phyloP scores from a whole-genome alignment of 2,113 vertebrate species.

The Tachycineta bicolor region DNA sequence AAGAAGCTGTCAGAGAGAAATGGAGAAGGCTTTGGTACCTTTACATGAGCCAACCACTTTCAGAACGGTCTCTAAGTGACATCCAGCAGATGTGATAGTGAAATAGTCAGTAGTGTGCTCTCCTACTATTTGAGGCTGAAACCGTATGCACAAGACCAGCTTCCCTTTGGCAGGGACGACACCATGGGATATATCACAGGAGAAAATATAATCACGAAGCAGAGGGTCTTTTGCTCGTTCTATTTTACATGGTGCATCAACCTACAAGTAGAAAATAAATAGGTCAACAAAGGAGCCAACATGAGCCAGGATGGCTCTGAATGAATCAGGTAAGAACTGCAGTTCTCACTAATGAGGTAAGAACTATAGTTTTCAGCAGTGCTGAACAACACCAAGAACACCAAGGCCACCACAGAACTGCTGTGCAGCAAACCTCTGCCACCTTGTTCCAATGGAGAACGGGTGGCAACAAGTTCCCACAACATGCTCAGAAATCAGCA shows the following conservation, averaged over 20 bases:
- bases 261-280: conserved; percentile 69
- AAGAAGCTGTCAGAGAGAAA: background rate
- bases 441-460: background rate
- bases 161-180: conserved; percentile 75
- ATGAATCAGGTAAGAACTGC: background rate
- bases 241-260: conserved; percentile 81
- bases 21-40: conserved; percentile 72
- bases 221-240: conserved; percentile 44
- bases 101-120: conserved; percentile 83
- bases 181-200: conserved; percentile 67
- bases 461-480: background rate
- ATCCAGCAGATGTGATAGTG: conserved; percentile 74
- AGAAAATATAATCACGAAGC: conserved; percentile 76
- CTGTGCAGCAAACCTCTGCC: background rate
- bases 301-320: background rate
- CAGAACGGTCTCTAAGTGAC: conserved; percentile 73
- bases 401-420: background rate
- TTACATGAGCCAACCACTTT: conserved; percentile 84
- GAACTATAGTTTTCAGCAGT: background rate
- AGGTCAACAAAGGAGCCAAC: background rate
- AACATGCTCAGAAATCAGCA: background rate
- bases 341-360: background rate
- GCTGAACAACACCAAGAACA: background rate
- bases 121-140: conserved; percentile 80
- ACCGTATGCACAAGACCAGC: conserved; percentile 71